phyloP scores from a whole-genome alignment of 2,888 invertebrate species.

The Phorcus lineatus region DNA sequence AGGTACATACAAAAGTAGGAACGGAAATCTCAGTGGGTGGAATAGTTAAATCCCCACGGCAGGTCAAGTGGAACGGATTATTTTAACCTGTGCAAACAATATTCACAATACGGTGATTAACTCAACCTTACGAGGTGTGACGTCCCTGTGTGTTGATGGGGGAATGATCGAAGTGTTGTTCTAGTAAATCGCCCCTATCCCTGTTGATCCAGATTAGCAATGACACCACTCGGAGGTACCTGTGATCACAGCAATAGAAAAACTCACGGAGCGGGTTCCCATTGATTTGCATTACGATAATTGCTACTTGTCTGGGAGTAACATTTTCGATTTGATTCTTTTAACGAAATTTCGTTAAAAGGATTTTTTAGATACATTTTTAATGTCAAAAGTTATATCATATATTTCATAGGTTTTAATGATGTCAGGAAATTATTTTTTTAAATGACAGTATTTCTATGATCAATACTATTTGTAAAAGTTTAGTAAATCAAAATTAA shows the following conservation, averaged over 20 bases:
- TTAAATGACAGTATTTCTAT: too few relatives aligned
- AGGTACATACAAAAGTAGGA: neutral
- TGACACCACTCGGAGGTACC: neutral
- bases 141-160: neutral
- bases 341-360: too few relatives aligned
- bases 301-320: too few relatives aligned
- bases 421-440: too few relatives aligned
- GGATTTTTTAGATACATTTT: too few relatives aligned
- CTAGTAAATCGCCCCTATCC: neutral
- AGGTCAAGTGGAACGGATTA: neutral
- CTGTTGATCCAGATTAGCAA: neutral
- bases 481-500: too few relatives aligned
- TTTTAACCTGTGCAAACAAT: slow-evolving; percentile 13
- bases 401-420: too few relatives aligned
- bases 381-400: too few relatives aligned
- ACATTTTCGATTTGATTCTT: too few relatives aligned
- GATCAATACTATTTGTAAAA: too few relatives aligned
- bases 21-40: neutral
- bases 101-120: slow-evolving; percentile 21
- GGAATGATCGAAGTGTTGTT: neutral
- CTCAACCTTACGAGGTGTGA: slow-evolving; percentile 1
- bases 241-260: too few relatives aligned
- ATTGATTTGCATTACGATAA: too few relatives aligned
- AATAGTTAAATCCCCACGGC: neutral
- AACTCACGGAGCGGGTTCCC: neutral